Evolutionary conservation across 2,888 invertebrate species (phyloP).

Genomic region (Cerceris ruficornis): DNA sequence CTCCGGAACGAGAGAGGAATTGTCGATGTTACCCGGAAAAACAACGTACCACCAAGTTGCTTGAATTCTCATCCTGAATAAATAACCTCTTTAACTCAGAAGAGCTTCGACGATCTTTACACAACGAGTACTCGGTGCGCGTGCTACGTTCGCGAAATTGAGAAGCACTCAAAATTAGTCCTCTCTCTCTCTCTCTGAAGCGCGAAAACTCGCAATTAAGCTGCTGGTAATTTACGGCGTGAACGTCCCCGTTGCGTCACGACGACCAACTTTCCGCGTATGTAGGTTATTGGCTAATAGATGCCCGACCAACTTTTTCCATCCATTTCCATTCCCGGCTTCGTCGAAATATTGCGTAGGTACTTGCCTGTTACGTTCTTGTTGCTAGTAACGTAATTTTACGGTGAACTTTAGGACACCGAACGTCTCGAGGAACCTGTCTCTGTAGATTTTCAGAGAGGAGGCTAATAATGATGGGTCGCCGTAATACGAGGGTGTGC

Average conservation of each 20-base stretch:
- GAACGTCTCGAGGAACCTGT: too few species aligned
- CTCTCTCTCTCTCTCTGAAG: background rate
- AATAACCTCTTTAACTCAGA: background rate
- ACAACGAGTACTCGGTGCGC: background rate
- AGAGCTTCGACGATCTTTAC: slow-evolving; percentile 13
- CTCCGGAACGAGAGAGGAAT: too few species aligned
- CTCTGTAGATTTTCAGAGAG: too few species aligned
- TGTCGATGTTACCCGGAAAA: too few species aligned
- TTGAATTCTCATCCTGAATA: too few species aligned
- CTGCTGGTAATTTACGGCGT: slow-evolving; percentile 51
- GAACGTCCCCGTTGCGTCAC: slow-evolving; percentile 30
- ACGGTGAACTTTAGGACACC: too few species aligned
- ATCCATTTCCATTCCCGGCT: slow-evolving; percentile 65
- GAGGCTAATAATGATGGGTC: too few species aligned
- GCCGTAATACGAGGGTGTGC: too few species aligned
- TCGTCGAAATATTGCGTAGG: background rate
- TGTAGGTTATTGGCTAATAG: slow-evolving; percentile 70
- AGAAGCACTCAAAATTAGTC: slow-evolving; percentile 48
- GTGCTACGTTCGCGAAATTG: slow-evolving; percentile 33
- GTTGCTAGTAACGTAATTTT: too few species aligned
- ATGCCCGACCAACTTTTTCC: slow-evolving; percentile 67
- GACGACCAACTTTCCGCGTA: slow-evolving; percentile 61
- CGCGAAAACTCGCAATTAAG: slow-evolving; percentile 54
- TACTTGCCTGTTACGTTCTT: background rate
- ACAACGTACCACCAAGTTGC: too few species aligned